These are phyloP conservation scores for Sialia sialis DNA, from an alignment of 2,113 vertebrate genomes.

Conservation along the genomic window DNA sequence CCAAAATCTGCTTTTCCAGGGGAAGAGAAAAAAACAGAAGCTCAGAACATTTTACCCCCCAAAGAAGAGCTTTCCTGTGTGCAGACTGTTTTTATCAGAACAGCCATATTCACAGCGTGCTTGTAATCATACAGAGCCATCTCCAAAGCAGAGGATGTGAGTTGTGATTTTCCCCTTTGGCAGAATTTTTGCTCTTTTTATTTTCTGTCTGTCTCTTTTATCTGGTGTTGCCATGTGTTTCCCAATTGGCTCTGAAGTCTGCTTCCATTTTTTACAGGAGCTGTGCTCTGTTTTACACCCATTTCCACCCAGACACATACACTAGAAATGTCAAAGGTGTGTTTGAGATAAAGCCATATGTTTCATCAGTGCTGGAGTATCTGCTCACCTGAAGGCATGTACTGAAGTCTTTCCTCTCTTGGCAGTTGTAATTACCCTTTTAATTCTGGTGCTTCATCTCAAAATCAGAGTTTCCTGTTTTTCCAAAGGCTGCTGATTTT, in stretches of 20 bases:
- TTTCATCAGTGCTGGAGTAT: not conserved
- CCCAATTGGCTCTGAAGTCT: not conserved
- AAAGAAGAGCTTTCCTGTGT: not conserved
- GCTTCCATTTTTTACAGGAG: not conserved
- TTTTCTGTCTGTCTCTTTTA: constrained; percentile 41
- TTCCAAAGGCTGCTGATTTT: not conserved
- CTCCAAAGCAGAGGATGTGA: constrained; percentile 11
- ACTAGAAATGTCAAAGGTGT: constrained; percentile 51
- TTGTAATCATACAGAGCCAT: not conserved
- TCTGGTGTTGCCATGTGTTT: not conserved
- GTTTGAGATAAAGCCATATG: not conserved
- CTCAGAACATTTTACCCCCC: not conserved
- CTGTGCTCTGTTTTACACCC: constrained; percentile 33
- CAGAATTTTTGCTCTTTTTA: constrained; percentile 53
- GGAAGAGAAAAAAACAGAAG: not conserved
- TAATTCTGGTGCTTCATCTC: constrained; percentile 28
- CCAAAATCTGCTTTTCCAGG: not conserved
- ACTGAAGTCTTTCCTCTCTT: constrained; percentile 1
- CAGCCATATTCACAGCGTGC: not conserved
- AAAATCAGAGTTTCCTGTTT: not conserved
- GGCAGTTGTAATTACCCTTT: constrained; percentile 13
- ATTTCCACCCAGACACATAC: constrained; percentile 19
- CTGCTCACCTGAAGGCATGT: constrained; percentile 17
- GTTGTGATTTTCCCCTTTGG: constrained; percentile 4
- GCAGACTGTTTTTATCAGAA: not conserved